Percentiles rank a stretch among this genome's conserved stretches.
phyloP scores from a whole-genome alignment of 1,140 invertebrate species.

The Anoplophora glabripennis region DNA sequence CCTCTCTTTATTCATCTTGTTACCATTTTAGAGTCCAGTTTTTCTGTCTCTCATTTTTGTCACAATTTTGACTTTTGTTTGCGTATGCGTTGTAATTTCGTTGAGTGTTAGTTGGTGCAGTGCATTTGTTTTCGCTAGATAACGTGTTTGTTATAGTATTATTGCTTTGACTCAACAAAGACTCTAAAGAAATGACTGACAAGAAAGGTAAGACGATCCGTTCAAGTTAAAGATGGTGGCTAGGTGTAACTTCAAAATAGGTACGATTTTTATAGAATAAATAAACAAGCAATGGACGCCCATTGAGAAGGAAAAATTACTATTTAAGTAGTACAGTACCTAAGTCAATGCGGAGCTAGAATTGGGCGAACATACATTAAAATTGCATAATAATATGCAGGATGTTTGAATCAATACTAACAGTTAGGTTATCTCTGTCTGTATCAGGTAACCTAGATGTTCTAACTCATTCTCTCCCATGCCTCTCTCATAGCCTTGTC shows the following conservation, averaged over 20 bases:
- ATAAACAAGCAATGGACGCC: neutral
- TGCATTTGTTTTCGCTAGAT: neutral
- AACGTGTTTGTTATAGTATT: constrained; percentile 16
- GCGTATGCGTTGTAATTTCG: neutral
- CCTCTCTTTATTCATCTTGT: too few relatives aligned
- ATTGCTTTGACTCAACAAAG: constrained; percentile 7
- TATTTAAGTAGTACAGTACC: constrained; percentile 12
- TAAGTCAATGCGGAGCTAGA: constrained; percentile 20
- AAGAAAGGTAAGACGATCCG: constrained; percentile 39
- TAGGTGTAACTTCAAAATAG: constrained; percentile 3
- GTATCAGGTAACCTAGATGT: constrained; percentile 39
- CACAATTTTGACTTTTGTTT: constrained; percentile 5
- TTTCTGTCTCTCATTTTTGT: neutral
- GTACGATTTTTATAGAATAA: constrained; percentile 7
- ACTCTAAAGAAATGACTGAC: constrained; percentile 31
- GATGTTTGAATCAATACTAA: constrained; percentile 43
- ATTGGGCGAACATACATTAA: constrained; percentile 24
- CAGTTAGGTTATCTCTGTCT: constrained; percentile 42
- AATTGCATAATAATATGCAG: constrained; percentile 39
- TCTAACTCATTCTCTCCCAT: constrained; percentile 35
- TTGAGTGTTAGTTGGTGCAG: neutral
- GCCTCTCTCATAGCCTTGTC: constrained; percentile 40
- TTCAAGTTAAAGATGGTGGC: constrained; percentile 11
- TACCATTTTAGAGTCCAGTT: too few relatives aligned
- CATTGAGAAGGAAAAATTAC: constrained; percentile 3